Conservation (phyloP, 2,113 vertebrate genomes). For the Corythaixoides concolor region DNA sequence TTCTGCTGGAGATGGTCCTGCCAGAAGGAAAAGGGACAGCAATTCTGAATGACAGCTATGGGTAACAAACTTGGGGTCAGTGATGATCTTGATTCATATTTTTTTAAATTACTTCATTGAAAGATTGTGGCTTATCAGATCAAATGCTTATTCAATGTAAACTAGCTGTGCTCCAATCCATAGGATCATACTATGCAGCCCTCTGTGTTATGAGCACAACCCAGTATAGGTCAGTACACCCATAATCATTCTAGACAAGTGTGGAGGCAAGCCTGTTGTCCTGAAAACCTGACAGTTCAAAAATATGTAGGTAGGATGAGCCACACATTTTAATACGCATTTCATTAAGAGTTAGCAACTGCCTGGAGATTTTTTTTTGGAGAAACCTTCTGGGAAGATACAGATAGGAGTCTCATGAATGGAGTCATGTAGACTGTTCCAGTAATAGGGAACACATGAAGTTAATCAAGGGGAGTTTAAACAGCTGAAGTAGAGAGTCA, state of each 20-base stretch:
- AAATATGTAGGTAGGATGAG: background rate
- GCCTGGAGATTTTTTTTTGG: background rate
- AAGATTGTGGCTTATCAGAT: background rate
- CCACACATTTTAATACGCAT: background rate
- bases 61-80: background rate
- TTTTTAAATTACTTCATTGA: background rate
- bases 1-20: slow-evolving; percentile 76
- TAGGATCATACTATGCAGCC: background rate
- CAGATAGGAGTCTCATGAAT: background rate
- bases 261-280: background rate
- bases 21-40: background rate
- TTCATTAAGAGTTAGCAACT: background rate
- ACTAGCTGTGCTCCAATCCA: background rate
- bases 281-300: background rate
- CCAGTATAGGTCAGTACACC: background rate
- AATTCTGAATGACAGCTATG: background rate
- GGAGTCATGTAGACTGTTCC: background rate
- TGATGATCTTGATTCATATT: background rate
- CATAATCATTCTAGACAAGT: background rate
- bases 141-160: background rate
- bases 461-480: background rate
- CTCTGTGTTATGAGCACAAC: background rate
- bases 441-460: background rate
- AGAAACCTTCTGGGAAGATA: background rate
- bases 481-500: background rate